A percentile compares a stretch with the other conserved stretches of the same genome.
Evolutionary conservation across 1,140 invertebrate genomes (phyloP).

Genomic region (Drosophila sulfurigaster): DNA sequence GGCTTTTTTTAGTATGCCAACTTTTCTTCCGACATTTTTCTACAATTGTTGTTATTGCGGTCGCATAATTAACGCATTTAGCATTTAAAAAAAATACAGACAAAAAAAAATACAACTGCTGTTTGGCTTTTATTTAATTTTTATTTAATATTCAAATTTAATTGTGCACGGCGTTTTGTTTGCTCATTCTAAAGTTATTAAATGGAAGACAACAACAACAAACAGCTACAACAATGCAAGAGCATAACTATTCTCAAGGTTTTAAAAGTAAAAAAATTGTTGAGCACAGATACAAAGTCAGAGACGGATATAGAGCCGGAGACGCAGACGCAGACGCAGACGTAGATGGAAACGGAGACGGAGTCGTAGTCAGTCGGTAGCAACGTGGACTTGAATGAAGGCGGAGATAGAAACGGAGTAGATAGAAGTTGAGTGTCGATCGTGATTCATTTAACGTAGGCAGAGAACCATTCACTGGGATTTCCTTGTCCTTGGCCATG

Average conservation of each 20-base stretch:
- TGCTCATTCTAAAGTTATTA: slow-evolving; percentile 69
- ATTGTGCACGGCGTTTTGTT: slow-evolving; percentile 62
- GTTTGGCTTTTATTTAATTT: slow-evolving; percentile 45
- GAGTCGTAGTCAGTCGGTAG: not conserved
- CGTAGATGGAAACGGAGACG: not conserved
- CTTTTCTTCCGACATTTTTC: slow-evolving; percentile 73
- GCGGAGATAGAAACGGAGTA: slow-evolving; percentile 39
- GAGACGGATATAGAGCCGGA: slow-evolving; percentile 10
- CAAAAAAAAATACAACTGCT: slow-evolving; percentile 1
- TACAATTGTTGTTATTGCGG: slow-evolving; percentile 45
- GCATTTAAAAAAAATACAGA: slow-evolving; percentile 28
- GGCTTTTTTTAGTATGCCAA: slow-evolving; percentile 19
- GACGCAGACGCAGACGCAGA: slow-evolving; percentile 2
- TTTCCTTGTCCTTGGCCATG: slow-evolving; percentile 83
- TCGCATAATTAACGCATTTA: slow-evolving; percentile 57
- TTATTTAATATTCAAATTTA: slow-evolving; percentile 71
- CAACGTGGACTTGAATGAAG: not conserved
- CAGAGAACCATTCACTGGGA: slow-evolving; percentile 75
- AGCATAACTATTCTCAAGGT: slow-evolving; percentile 69
- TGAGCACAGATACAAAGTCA: slow-evolving; percentile 21
- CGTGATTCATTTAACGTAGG: slow-evolving; percentile 65
- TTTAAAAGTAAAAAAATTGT: slow-evolving; percentile 76
- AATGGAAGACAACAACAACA: slow-evolving; percentile 39
- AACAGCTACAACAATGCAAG: slow-evolving; percentile 34
- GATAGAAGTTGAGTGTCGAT: slow-evolving; percentile 31